Base-by-base conservation (phyloP, 2,113 vertebrate genomes). In the Collichthys lucidus region DNA sequence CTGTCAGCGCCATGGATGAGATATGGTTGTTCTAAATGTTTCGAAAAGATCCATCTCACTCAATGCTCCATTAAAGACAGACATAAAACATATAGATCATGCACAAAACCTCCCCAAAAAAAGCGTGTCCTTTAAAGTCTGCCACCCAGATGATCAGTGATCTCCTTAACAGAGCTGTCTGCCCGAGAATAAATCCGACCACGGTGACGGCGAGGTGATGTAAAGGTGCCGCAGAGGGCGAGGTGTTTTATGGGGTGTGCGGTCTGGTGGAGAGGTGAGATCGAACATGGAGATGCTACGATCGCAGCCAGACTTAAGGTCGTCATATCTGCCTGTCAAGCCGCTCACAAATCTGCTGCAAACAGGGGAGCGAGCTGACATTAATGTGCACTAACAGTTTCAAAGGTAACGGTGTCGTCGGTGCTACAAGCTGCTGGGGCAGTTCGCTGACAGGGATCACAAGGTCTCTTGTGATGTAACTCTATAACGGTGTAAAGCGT, bases 221-320 rank as follows among this genome's bases (percentile, higher is more conserved):
- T 74, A 17, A 63, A 56, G 40, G 62, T 74, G 70, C 53, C 74
- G 47, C 35, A 20, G 20, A 55, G 44, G 62, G 19, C 12, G 19
- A 65, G 42, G 61, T 57, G 61, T 55, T 79, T 82, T 82, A 88
- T 77, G 63, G n/a, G 53, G 26, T 24, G 26, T 68, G 24, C 52
- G 72, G 22, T 80, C 46, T 22, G 17, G 29, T 53, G 62, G 20
- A 40, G 42, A 16, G 66, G 59, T 52, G 46, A 79, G 71, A 64
- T 0, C 12, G 66, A 74, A 78, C 47, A 81, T 49, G 0, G 53
- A 24, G 49, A 57, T 11, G 22, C 56, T 40, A 44, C n/a, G 29
- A 50, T 82, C 66, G 17, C 47, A 63, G 63, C 35, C 11, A 26
- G 84, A 64, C 64, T 47, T 49, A 5, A 57, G 44, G 52, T 64